Evolutionary conservation across 2,113 vertebrate genomes (phyloP), one percentile per base, ranked within the genome.

Genomic region (Peucedramus taeniatus): DNA sequence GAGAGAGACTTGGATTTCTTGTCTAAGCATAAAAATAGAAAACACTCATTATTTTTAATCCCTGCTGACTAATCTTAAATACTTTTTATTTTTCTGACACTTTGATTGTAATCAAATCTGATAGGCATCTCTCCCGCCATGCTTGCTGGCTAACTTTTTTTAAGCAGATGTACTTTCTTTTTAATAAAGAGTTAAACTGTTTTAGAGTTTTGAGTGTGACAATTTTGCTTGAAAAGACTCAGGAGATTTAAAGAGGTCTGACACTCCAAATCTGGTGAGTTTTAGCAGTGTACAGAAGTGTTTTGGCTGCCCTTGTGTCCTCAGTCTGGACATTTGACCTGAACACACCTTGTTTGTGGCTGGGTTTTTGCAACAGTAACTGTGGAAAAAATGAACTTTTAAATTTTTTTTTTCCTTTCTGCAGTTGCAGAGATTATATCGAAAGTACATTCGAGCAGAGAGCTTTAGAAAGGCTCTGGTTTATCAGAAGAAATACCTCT

Each of bases 381-480:
- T 13, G 23, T 10, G 31, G 22, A 61, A 77, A 54, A 86, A 30
- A 2, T 6, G 1, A 30, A 9, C 2, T 44, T 44, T 35, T 11
- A 28, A 13, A 21, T 13, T 23, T 7, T 5, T 85, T 31, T 33
- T 57, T 56, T 53, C 14, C 8, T 56, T 77, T n/a, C 13, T 83
- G 30, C 84, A 99, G 99, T 44, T 99, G 72, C 99, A 99, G 92
- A 98, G 98, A 35, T 90, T 99, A 24, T 99, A 99, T 81, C 98
- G 98, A 66, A 98, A 98, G 66, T 99, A 99, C 89, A 97, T 99
- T 82, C 98, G 99, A 69, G 99, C 99, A 16, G 99, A 99, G 95
- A 99, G 99, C 97, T 99, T 99, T 97, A 97, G 99, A 60, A 99
- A 99, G 92, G 99, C 99, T 83, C 97, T 99, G 28, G 98, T 99